Percentiles rank a stretch among this genome's conserved stretches.
Conservation (phyloP, 2,797 vertebrate species). For the Falco berigora region DNA sequence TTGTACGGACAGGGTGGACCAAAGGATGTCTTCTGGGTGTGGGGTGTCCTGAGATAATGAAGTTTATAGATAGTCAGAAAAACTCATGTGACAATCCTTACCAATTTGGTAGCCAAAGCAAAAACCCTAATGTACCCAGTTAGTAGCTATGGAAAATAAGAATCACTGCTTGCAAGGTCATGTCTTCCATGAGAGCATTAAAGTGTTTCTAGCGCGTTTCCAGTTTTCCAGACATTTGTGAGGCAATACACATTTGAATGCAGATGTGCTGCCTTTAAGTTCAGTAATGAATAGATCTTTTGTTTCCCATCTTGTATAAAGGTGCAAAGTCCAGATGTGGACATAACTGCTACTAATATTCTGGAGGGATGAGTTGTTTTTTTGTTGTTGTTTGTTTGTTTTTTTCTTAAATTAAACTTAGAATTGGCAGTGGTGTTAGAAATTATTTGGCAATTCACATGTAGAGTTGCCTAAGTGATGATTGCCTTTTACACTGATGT, state of each 20-base stretch:
- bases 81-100: not conserved
- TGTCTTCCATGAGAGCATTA: not conserved
- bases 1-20: not conserved
- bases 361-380: not conserved
- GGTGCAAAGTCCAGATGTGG: not conserved
- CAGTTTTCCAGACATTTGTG: not conserved
- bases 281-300: not conserved
- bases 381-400: too few species aligned
- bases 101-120: not conserved
- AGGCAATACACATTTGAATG: not conserved
- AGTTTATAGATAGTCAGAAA: not conserved
- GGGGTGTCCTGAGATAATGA: not conserved
- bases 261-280: not conserved
- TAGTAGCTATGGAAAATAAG: not conserved
- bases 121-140: not conserved
- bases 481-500: not conserved
- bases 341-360: not conserved
- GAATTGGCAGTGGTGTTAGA: not conserved
- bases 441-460: not conserved
- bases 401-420: not conserved
- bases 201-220: not conserved
- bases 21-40: not conserved
- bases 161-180: not conserved
- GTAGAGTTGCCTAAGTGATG: not conserved
- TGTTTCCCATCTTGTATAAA: not conserved